Conservation (phyloP, 2,888 invertebrate genomes). For the Parthenolecanium corni region DNA sequence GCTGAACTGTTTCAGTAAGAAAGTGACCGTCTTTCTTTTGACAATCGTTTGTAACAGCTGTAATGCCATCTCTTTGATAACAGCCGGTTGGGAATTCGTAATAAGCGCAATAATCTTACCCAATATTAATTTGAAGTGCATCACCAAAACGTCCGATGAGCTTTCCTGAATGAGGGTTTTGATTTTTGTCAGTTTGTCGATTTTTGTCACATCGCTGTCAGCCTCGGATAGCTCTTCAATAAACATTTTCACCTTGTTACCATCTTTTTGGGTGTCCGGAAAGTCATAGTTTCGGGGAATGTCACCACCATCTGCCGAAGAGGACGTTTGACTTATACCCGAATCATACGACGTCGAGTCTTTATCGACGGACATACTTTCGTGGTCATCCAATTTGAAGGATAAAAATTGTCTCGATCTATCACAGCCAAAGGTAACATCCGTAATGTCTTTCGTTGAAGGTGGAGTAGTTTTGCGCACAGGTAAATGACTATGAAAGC, state of each 20-base stretch:
- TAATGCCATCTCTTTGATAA: conserved; percentile 41
- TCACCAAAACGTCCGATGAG: conserved; percentile 18
- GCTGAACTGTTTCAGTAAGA: conserved; percentile 75
- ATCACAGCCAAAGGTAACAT: background rate
- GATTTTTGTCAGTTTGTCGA: conserved; percentile 10
- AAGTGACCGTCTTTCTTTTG: conserved; percentile 59
- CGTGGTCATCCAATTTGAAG: background rate
- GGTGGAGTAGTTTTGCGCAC: background rate
- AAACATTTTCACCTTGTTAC: conserved; percentile 3
- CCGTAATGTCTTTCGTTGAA: background rate
- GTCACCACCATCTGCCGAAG: background rate
- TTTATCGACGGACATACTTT: background rate
- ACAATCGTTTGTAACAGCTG: conserved; percentile 69
- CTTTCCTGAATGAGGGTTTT: conserved; percentile 7
- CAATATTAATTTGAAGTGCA: conserved; percentile 8
- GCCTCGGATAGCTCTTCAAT: conserved; percentile 6
- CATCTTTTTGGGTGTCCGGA: background rate
- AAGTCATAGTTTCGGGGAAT: background rate
- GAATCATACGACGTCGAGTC: background rate
- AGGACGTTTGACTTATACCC: background rate
- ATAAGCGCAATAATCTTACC: background rate
- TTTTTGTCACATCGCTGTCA: background rate
- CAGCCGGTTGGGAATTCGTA: conserved; percentile 42
- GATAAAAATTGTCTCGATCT: background rate
- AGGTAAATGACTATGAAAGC: background rate